Base-by-base conservation (phyloP, 2,797 vertebrate genomes). In the Tragopan temminckii region DNA sequence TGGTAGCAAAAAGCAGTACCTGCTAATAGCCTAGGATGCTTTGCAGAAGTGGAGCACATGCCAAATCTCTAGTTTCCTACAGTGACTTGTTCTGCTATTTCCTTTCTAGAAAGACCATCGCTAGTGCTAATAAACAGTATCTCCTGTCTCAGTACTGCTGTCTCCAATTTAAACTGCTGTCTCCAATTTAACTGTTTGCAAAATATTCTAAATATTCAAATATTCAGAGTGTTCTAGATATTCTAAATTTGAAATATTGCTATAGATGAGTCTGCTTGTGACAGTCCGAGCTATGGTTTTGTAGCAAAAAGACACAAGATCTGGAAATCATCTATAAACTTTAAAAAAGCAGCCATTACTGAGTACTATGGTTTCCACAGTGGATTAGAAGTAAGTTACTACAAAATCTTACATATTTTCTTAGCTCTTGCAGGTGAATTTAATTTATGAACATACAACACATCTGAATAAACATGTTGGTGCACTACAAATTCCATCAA, bases 121-220 rank as follows among this genome's bases (percentile, higher is more conserved):
- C 8, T 62, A 77, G 2, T 19, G 36, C 25, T 29, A 55, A 36
- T 31, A 14, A 0, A 50, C 0, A 2, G 19, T 82, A 58, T 11
- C 21, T 1, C 2, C 6, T 31, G 8, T 11, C 31, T 48, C 21
- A 66, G 5, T 1, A 53, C 0, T 5, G 3, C 23, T 11, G 9
- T 43, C 27, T 46, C 31, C 4, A 77, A 6, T 35, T 42, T 38
- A 75, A 40, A 55, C 3, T n/a, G n/a, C n/a, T n/a, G n/a, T n/a
- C n/a, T n/a, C n/a, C n/a, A n/a, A 13, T 58, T 63, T 50, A 63
- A 62, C 0, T 36, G 3, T 25, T 75, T 8, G 11, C 31, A 29
- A 78, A 69, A 72, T 35, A 14, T 33, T 57, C 31, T 12, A 24
- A 24, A 24, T 7, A 21, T 45, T 45, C 43, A 45, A 45, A 45